Conservation (phyloP, 2,113 vertebrate genomes). For the Noctilio leporinus region DNA sequence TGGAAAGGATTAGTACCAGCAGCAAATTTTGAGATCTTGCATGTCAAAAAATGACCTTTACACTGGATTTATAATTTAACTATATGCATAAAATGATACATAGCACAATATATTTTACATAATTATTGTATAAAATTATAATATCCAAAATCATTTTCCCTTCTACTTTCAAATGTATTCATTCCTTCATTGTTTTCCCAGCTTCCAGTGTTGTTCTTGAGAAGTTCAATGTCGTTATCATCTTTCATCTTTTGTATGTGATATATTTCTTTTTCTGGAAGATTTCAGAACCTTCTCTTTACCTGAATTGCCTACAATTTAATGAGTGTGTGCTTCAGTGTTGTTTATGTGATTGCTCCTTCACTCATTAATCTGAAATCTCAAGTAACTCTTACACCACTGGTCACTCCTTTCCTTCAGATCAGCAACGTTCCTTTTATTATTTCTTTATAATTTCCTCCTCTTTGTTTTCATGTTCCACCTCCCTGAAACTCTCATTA, state of each 20-base stretch:
- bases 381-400: not conserved
- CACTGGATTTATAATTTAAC: not conserved
- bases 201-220: not conserved
- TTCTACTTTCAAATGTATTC: not conserved
- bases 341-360: not conserved
- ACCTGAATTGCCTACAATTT: not conserved
- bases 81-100: not conserved
- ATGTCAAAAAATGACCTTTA: not conserved
- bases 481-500: not conserved
- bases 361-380: not conserved
- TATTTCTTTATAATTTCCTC: not conserved
- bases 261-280: not conserved
- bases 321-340: not conserved
- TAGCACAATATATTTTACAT: not conserved
- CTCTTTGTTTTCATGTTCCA: not conserved
- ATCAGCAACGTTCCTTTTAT: not conserved
- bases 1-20: not conserved
- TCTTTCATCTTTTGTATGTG: not conserved
- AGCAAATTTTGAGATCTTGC: not conserved
- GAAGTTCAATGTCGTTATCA: not conserved
- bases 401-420: not conserved
- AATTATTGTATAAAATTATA: not conserved
- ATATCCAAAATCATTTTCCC: not conserved
- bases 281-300: not conserved
- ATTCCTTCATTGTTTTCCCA: not conserved